Evolutionary conservation across 2,113 vertebrate genomes (phyloP), one percentile per base, ranked within the genome.

Genomic region (Ginglymostoma cirratum): DNA sequence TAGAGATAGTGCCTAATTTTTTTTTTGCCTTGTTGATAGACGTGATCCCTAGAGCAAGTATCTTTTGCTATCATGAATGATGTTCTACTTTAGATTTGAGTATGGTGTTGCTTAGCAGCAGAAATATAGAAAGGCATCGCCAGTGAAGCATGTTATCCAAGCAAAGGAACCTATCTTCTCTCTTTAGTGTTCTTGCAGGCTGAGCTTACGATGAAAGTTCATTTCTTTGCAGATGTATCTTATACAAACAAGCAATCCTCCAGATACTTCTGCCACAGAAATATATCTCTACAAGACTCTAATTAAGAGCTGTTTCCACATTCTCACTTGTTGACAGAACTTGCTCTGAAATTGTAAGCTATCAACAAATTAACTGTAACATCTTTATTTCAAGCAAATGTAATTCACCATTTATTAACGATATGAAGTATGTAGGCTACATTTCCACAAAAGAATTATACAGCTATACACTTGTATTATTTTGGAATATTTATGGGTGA

Each of bases 11-110:
- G 92, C 92, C 34, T 93, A 66, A 21, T 42, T 66, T 95, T 52
- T 42, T 52, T 70, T 95, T 19, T 95, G 69, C 66, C 17, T 76
- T 69, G 48, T 34, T 95, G 69, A 95, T 72, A 95, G 94, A 52
- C 42, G 76, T 72, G 94, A 72, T 69, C 94, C 66, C 27, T 72
- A 34, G 69, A 95, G 69, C 23, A 52, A 72, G 94, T 69, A 48
- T 45, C 42, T 42, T 72, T 24, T 95, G 94, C 67, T 8, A 95
- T 52, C 69, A 95, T 76, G 94, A 95, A 95, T 95, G 94, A 95
- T 95, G 94, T 95, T 95, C 67, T 42, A 72, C 94, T 95, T 95
- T 72, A 45, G 48, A 72, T 95, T 30, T 70, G 93, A 95, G 67
- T 72, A 52, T 76, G 69, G 94, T 76, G 94, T 95, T 70, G 94